Evolutionary conservation across 2,888 invertebrate species (phyloP).

Genomic region (Mesorhabditis belari): DNA sequence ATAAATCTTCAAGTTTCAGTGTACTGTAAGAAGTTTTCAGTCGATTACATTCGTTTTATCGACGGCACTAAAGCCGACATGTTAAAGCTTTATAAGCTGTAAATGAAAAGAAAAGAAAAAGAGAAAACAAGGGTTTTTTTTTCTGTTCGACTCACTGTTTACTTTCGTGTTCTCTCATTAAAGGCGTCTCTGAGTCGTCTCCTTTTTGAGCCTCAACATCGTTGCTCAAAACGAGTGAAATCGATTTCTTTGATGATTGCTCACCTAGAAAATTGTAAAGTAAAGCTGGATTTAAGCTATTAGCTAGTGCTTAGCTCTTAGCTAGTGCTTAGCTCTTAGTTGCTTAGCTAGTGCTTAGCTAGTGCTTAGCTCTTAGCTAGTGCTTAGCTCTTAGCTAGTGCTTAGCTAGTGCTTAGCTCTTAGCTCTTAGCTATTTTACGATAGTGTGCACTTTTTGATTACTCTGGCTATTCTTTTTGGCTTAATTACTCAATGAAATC

Average conservation of each 20-base stretch:
- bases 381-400: too few relatives aligned
- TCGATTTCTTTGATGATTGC: slow-evolving; percentile 40
- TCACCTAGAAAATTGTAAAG: slow-evolving; percentile 21
- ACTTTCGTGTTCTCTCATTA: slow-evolving; percentile 43
- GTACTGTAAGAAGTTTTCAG: too few relatives aligned
- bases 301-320: slow-evolving; percentile 35
- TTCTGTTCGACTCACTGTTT: slow-evolving; percentile 25
- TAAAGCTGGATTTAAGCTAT: slow-evolving; percentile 14
- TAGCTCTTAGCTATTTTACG: too few relatives aligned
- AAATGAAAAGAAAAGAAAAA: neutral
- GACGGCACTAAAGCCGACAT: too few relatives aligned
- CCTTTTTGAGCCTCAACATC: slow-evolving; percentile 37
- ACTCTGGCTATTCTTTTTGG: too few relatives aligned
- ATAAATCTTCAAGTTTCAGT: neutral
- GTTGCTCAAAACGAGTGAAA: slow-evolving; percentile 40
- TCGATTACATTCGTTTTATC: too few relatives aligned
- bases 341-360: too few relatives aligned
- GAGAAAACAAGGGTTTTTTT: too few relatives aligned
- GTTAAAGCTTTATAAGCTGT: neutral
- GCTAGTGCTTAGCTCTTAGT: slow-evolving; percentile 36
- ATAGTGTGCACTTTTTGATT: too few relatives aligned
- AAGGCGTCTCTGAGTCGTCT: slow-evolving; percentile 33
- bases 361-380: too few relatives aligned
- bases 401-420: too few relatives aligned
- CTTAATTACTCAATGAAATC: too few relatives aligned